phyloP scores from a whole-genome alignment of 2,797 vertebrate species.

The Gouania willdenowi region DNA sequence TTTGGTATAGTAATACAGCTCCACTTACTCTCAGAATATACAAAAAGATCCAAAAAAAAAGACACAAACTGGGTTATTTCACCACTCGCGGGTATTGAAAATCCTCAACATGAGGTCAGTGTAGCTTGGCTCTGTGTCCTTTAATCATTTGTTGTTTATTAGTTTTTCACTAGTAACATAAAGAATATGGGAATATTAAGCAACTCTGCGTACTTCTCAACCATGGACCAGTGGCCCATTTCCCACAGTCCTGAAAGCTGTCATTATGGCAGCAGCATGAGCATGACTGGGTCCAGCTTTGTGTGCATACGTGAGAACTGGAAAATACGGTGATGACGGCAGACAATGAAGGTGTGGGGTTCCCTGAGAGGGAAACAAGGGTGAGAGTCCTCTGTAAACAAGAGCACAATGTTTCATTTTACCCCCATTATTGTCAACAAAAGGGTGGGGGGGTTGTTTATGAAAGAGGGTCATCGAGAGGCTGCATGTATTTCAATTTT shows the following conservation, averaged over 20 bases:
- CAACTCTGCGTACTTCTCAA: background rate
- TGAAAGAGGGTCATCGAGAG: conserved; percentile 54
- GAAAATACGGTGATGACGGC: conserved; percentile 18
- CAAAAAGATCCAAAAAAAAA: no score
- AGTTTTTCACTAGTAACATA: no score
- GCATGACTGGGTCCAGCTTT: conserved; percentile 2
- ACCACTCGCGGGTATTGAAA: no score
- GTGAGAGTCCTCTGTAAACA: conserved; percentile 48
- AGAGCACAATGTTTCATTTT: conserved; percentile 53
- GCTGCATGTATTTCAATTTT: conserved; percentile 22
- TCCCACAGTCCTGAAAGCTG: conserved; percentile 41
- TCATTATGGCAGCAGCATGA: conserved; percentile 16
- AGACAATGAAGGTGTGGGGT: conserved; percentile 33
- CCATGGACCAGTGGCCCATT: background rate
- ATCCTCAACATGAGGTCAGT: no score
- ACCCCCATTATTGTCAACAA: conserved; percentile 47
- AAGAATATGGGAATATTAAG: background rate
- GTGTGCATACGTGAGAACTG: conserved; percentile 7
- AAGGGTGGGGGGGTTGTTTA: conserved; percentile 40
- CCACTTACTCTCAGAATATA: no score
- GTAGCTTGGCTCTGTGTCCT: no score
- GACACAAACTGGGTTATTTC: no score
- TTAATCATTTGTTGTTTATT: no score
- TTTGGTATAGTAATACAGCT: no score
- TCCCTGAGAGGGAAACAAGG: conserved; percentile 26